Evolutionary conservation across 2,888 invertebrate genomes (phyloP).

Genomic region (Phania funesta): DNA sequence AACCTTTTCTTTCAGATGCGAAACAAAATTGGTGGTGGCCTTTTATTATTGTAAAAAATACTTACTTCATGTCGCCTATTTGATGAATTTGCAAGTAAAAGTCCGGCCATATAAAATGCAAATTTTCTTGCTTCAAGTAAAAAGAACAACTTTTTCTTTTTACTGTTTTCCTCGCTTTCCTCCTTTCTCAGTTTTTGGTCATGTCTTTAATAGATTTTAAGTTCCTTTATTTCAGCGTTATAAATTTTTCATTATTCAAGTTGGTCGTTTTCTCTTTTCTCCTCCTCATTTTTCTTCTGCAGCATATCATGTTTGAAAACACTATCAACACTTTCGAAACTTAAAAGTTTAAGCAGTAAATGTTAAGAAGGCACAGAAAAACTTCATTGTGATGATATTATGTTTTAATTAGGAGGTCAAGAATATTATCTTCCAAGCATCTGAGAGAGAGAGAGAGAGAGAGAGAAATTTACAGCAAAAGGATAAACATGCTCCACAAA

Average conservation of each 20-base stretch:
- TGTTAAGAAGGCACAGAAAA: slow-evolving; percentile 17
- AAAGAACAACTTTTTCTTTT: slow-evolving; percentile 29
- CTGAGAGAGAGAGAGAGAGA: neutral
- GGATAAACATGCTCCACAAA: neutral
- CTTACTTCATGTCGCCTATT: no score
- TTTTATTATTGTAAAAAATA: no score
- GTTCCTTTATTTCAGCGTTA: slow-evolving; percentile 46
- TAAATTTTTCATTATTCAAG: slow-evolving; percentile 60
- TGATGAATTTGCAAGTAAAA: no score
- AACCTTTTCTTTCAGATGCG: no score
- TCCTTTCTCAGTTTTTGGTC: no score
- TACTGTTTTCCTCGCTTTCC: slow-evolving; percentile 27
- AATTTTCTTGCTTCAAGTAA: neutral
- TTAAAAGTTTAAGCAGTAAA: slow-evolving; percentile 46
- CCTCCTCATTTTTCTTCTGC: no score
- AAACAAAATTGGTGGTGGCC: no score
- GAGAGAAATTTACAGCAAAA: neutral
- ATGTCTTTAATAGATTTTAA: slow-evolving; percentile 44
- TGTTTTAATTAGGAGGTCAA: slow-evolving; percentile 57
- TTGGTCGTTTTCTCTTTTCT: slow-evolving; percentile 20
- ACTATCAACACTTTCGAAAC: slow-evolving; percentile 58
- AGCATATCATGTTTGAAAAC: no score
- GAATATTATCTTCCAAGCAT: neutral
- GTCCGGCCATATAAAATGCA: slow-evolving; percentile 15
- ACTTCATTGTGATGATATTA: slow-evolving; percentile 51